Base-by-base conservation (phyloP, 1,140 invertebrate species). In the Cecropterus lyciades region DNA sequence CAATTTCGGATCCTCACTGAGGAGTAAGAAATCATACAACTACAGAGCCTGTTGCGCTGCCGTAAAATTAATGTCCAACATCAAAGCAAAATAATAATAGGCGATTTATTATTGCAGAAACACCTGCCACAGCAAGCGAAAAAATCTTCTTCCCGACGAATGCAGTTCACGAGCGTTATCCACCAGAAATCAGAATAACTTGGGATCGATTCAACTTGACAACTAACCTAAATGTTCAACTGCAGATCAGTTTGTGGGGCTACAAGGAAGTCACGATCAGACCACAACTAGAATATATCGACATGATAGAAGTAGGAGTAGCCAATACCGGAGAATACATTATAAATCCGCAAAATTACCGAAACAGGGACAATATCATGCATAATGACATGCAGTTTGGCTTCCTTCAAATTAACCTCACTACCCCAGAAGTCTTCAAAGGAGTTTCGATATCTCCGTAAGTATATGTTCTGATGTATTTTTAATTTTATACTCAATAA, bases 391-490 rank as follows among this genome's bases (percentile, higher is more conserved):
- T 98, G 87, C 94, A 96, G 74, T 98, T 98, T 82, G 98, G 98
- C 13, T 98, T 99, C 75, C 93, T 99, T 13, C 96, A 97, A 82
- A 97, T 99, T 45, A 98, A 98, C 89, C 91, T 98, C 13, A 98
- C 97, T 0, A 95, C 96, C 30, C 96, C 96, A 0, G 93, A 94
- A n/a, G 93, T 95, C 14, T 95, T 95, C 72, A 93, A 94, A 14
- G 94, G 95, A 20, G 85, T 97, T 16, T 84, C 94, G 37, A 94
- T 97, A 70, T 95, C 96, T 59, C 97, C 98, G 96, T 97, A 93
- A 95, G 96, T n/a, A 37, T 4, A 37, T 11, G 4, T 37, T 37
- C 3, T 33, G 8, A 1, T 20, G 20, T 20, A 33, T 33, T 33
- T 33, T 5, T 33, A 33, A 2, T 33, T 33, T 4, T 33, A 5